Evolutionary conservation across 2,113 vertebrate genomes (phyloP).

Genomic region (Serilophus lunatus): DNA sequence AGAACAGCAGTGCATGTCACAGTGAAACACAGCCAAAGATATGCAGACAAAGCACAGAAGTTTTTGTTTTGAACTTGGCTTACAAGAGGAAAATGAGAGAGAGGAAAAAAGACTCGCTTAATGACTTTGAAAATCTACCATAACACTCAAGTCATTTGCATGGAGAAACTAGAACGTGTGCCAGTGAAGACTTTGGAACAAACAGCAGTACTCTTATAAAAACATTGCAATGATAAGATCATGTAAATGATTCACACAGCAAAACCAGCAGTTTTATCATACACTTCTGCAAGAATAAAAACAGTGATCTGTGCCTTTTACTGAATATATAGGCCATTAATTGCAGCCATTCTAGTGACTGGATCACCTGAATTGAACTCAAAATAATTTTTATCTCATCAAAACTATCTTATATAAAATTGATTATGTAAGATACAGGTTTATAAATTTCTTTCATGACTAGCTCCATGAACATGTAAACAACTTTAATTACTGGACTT

Average conservation of each 20-base stretch:
- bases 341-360: neutral
- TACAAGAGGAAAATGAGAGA: conserved; percentile 40
- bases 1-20: conserved; percentile 89
- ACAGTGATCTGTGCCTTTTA: neutral
- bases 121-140: conserved; percentile 62
- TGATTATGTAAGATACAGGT: neutral
- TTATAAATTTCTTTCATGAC: neutral
- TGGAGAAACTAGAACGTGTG: neutral
- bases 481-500: neutral
- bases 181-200: neutral
- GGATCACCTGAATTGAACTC: neutral
- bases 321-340: neutral
- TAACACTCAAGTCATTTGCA: neutral
- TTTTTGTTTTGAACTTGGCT: conserved; percentile 79
- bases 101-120: conserved; percentile 30
- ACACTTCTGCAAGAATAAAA: neutral
- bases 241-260: neutral
- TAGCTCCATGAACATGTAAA: neutral
- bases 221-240: neutral
- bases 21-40: conserved; percentile 84
- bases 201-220: neutral
- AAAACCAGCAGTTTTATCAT: neutral
- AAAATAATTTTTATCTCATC: neutral
- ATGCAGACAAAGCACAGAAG: conserved; percentile 84
- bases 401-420: conserved; percentile 5